A percentile compares a stretch with the other conserved stretches of the same genome.
Conservation (phyloP, 1,140 invertebrate species). For the Neodiprion fabricii region DNA sequence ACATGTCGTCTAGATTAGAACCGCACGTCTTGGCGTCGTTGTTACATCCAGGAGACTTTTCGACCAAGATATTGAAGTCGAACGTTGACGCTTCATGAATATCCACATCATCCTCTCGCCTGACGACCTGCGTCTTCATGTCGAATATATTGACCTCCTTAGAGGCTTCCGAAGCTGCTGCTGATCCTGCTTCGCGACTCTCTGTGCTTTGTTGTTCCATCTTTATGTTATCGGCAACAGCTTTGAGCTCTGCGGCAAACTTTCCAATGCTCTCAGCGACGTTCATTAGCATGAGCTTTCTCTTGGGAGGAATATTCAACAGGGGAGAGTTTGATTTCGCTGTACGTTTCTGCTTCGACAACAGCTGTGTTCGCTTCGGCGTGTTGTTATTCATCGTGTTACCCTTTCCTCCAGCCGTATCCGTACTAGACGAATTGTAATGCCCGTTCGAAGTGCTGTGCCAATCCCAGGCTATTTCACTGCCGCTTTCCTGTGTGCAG, state of each 20-base stretch:
- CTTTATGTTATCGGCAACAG: constrained; percentile 38
- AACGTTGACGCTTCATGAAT: constrained; percentile 14
- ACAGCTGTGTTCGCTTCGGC: constrained; percentile 39
- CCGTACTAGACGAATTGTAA: no score
- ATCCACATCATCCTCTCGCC: constrained; percentile 2
- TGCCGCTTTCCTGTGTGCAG: constrained; percentile 44
- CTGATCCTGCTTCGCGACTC: background rate
- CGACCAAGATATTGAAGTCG: constrained; percentile 17
- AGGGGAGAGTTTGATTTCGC: constrained; percentile 46
- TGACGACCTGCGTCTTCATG: constrained; percentile 15
- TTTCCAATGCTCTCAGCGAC: constrained; percentile 39
- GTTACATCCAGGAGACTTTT: constrained; percentile 9
- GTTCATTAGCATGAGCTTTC: constrained; percentile 41
- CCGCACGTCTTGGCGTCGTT: background rate
- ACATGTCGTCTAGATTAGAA: constrained; percentile 39
- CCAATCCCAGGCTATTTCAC: constrained; percentile 51
- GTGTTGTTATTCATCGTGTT: constrained; percentile 31
- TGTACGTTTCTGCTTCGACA: constrained; percentile 37
- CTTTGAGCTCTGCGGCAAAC: constrained; percentile 43
- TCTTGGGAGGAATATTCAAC: constrained; percentile 45
- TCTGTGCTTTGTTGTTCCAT: constrained; percentile 19
- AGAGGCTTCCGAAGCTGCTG: background rate
- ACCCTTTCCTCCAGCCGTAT: constrained; percentile 15
- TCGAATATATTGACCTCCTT: constrained; percentile 12
- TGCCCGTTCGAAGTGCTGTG: constrained; percentile 25